phyloP scores from a whole-genome alignment of 2,113 vertebrate species.

The Danio rerio region DNA sequence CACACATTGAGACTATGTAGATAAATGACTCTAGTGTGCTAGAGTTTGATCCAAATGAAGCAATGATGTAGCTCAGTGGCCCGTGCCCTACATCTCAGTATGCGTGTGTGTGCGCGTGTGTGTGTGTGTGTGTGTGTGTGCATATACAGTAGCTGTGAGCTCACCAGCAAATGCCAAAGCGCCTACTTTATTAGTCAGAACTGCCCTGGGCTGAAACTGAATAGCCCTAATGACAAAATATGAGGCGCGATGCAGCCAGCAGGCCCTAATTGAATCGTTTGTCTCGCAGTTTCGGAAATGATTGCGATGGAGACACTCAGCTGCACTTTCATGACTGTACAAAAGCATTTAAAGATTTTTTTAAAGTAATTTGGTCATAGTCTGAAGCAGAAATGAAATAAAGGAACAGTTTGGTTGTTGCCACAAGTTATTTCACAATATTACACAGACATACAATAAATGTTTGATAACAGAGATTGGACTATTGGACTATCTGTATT shows the following conservation, averaged over 20 bases:
- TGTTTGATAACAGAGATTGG: background rate
- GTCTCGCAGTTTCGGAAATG: conserved; percentile 46
- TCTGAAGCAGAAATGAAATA: background rate
- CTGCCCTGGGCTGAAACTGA: conserved; percentile 30
- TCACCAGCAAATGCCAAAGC: conserved; percentile 41
- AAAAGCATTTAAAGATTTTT: conserved; percentile 24
- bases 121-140: conserved; percentile 44
- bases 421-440: background rate
- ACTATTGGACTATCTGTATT: too few species aligned
- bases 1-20: conserved; percentile 70
- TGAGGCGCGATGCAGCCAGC: conserved; percentile 37
- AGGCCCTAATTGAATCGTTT: conserved; percentile 48
- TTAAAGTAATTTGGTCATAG: conserved; percentile 4
- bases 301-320: conserved; percentile 30
- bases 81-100: conserved; percentile 57
- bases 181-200: conserved; percentile 48
- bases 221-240: conserved; percentile 53
- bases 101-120: conserved; percentile 45
- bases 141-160: conserved; percentile 42
- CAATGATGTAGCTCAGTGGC: conserved; percentile 79
- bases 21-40: conserved; percentile 73
- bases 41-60: conserved; percentile 77
- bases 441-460: background rate
- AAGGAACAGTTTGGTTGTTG: background rate
- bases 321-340: conserved; percentile 10